Percentiles rank a stretch among this genome's conserved stretches.
Evolutionary conservation across 1,140 invertebrate genomes (phyloP).

Genomic region (Lucilia sericata): DNA sequence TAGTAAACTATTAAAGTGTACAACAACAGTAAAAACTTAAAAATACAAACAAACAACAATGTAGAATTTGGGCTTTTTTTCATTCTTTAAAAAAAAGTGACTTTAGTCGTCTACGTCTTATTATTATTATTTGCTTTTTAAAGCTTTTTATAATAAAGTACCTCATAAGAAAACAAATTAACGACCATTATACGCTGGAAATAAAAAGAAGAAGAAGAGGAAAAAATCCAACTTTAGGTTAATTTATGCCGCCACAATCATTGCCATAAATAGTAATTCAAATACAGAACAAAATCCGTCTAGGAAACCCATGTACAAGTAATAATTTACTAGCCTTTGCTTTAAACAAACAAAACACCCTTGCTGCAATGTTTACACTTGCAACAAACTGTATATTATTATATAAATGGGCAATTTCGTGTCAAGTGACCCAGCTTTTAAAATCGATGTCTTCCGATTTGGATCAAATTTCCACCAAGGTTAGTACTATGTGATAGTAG

Average conservation of each 20-base stretch:
- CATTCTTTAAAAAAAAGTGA: neutral
- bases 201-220: neutral
- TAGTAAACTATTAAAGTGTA: neutral
- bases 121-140: conserved; percentile 34
- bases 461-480: too few relatives aligned
- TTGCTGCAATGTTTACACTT: neutral
- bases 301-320: neutral
- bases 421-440: too few relatives aligned
- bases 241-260: conserved; percentile 33
- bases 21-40: neutral
- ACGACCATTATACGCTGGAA: neutral
- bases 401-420: too few relatives aligned
- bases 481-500: too few relatives aligned
- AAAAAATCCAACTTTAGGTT: neutral
- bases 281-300: neutral
- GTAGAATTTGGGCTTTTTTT: neutral
- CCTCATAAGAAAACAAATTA: conserved; percentile 44
- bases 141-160: conserved; percentile 42
- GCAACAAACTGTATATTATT: neutral
- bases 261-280: conserved; percentile 20
- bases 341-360: neutral
- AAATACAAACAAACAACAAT: neutral
- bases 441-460: too few relatives aligned
- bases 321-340: neutral
- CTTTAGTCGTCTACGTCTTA: neutral